Percentiles rank a stretch among this genome's conserved stretches.
Conservation (phyloP, 2,113 vertebrate genomes). For the Pelobates fuscus region DNA sequence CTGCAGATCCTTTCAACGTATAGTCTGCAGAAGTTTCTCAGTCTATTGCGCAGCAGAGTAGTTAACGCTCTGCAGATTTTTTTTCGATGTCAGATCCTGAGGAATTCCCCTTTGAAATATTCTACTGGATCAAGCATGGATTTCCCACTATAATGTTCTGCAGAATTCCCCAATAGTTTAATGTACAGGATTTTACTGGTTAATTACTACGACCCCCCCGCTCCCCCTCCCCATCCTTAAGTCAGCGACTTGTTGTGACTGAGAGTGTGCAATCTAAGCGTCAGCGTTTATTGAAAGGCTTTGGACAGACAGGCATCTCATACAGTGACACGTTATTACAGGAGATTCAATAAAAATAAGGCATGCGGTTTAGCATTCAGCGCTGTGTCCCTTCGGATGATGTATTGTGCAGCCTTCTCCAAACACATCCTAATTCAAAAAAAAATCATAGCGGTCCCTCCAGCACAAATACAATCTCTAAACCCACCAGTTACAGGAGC, state of each 20-base stretch:
- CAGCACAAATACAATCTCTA: background rate
- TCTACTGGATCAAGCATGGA: no score
- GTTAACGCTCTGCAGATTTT: no score
- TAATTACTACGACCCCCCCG: conserved; percentile 9
- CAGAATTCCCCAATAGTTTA: background rate
- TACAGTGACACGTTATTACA: background rate
- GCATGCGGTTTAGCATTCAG: background rate
- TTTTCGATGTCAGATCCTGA: no score
- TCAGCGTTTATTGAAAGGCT: conserved; percentile 4
- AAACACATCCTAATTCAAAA: background rate
- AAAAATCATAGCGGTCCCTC: background rate
- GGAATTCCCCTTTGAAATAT: no score
- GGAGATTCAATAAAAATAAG: background rate
- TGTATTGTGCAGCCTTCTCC: background rate
- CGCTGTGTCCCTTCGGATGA: background rate
- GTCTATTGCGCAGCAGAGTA: no score
- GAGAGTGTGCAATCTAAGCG: conserved; percentile 10
- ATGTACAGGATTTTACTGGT: background rate
- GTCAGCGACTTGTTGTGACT: background rate
- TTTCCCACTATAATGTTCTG: conserved; percentile 14
- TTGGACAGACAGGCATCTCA: background rate
- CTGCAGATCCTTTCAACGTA: no score
- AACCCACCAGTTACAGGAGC: background rate
- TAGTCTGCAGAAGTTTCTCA: no score
- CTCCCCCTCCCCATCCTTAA: background rate